Evolutionary conservation across 2,797 vertebrate species (phyloP), one percentile per base, ranked within the genome.

Genomic region (Diplodus sargus): DNA sequence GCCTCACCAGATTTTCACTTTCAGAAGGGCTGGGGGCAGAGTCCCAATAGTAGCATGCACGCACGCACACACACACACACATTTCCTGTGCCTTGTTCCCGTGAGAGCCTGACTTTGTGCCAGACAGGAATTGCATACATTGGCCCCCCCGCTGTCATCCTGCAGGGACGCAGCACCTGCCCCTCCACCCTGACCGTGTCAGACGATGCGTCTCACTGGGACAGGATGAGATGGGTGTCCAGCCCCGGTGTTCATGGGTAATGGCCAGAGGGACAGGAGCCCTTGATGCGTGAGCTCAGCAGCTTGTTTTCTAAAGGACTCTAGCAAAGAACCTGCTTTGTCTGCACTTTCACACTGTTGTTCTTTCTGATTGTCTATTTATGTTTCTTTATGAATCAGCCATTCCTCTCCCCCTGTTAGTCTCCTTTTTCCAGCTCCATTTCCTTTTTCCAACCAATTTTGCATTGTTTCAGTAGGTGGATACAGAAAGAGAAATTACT

Each of bases 91-190:
- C 74, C 82, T 81, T 86, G 84, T 92, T 95, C 93, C 89, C 71
- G 16, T 83, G 91, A 93, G 90, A 95, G 84, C 81, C 70, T 87
- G 89, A 91, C 82, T 74, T 65, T 66, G 66, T 92, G 83, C 91
- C 91, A 90, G 83, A 87, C 86, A 93, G 91, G 93, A 93, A 94
- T 87, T 87, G 84, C 87, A 92, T 83, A 89, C 86, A 87, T 90
- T 86, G 79, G 58, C 79, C 78, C 48, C 22, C 61, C 39, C 51
- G 43, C 71, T 22, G 47, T 70, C 69, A 20, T 83, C 84, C 85
- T 79, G 82, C 81, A 64, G 82, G 80, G 86, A 87, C 25, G 1
- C 85, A 81, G 76, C 85, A 84, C 81, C 78, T 63, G 82, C 62
- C 87, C 85, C 76, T 77, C 81, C 81, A 84, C 79, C 23, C 65